Base-by-base conservation (phyloP, 2,888 invertebrate genomes). In the Molorchus minor region DNA sequence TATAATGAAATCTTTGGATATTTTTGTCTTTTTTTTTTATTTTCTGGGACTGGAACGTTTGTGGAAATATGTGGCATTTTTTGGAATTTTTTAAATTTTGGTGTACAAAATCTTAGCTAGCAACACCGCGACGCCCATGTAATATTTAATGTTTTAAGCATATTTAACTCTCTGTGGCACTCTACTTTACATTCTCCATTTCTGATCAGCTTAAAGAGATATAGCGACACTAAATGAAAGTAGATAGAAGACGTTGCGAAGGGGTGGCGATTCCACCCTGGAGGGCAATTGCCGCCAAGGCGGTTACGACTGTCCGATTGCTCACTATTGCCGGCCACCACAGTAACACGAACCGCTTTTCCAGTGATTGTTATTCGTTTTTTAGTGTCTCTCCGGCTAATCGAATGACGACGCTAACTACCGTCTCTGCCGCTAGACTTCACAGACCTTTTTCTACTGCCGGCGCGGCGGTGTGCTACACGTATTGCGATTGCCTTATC, bases 301-400 rank as follows among this genome's bases (percentile, higher is more conserved):
- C 84, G 82, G 85, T 86, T 86, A 86, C 85, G 84, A 84, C 76
- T 75, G 78, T 82, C 82, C 86, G 85, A 86, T 86, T 85, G 86
- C 86, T 83, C 71, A 69, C 71, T 73, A 74, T 74, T 67, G 73
- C 75, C 69, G 67, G 43, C 69, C 69, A 64, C 67, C 46, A 41
- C 44, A 40, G 52, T 53, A 51, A 49, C 64, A 63, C 70, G 62
- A 68, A 60, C 51, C 30, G 47, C 51, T 52, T 30, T 41, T 68
- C 71, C 75, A 71, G 74, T 75, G 77, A 77, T 77, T 77, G 77
- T 77, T 76, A 76, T 77, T 75, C 72, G 73, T 72, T 78, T 77
- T 77, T 77, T 77, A 76, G 74, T 76, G 75, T 72, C 72, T 68
- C 63, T 69, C 70, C 61, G 71, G 70, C 74, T 79, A 78, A 78